Conservation (phyloP, 2,888 invertebrate genomes). For the Nasonia oneida region DNA sequence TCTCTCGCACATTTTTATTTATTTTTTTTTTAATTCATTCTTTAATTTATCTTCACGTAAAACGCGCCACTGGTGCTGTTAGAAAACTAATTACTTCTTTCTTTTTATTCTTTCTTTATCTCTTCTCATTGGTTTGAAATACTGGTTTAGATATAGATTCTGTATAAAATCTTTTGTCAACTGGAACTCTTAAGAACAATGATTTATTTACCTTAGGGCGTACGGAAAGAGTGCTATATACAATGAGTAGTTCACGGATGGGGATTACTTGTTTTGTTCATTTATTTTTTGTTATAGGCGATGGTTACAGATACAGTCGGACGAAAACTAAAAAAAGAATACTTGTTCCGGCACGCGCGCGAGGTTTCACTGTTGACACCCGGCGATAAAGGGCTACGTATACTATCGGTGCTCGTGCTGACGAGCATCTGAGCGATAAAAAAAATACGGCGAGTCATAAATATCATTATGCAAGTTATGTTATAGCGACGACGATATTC, state of each 20-base stretch:
- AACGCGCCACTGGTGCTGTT: slow-evolving; percentile 72
- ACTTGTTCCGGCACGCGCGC: slow-evolving; percentile 43
- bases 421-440: slow-evolving; percentile 8
- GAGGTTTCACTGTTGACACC: slow-evolving; percentile 32
- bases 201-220: slow-evolving; percentile 71
- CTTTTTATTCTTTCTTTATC: slow-evolving; percentile 63
- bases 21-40: slow-evolving; percentile 50
- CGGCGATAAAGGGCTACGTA: slow-evolving; percentile 35
- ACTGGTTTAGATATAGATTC: slow-evolving; percentile 77
- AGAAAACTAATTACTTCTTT: slow-evolving; percentile 76
- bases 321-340: slow-evolving; percentile 40
- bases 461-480: slow-evolving; percentile 51
- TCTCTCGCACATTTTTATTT: slow-evolving; percentile 13
- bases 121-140: slow-evolving; percentile 77
- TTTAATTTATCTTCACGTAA: slow-evolving; percentile 70
- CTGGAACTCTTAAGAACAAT: slow-evolving; percentile 76
- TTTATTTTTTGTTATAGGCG: slow-evolving; percentile 42
- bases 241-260: slow-evolving; percentile 59
- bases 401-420: slow-evolving; percentile 37
- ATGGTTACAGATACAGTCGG: slow-evolving; percentile 24
- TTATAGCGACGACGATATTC: slow-evolving; percentile 22
- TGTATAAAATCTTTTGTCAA: slow-evolving; percentile 77
- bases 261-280: slow-evolving; percentile 30
- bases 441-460: slow-evolving; percentile 39
- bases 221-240: slow-evolving; percentile 70